phyloP scores from a whole-genome alignment of 2,797 vertebrate species.

The Catamblyrhynchus diadema region DNA sequence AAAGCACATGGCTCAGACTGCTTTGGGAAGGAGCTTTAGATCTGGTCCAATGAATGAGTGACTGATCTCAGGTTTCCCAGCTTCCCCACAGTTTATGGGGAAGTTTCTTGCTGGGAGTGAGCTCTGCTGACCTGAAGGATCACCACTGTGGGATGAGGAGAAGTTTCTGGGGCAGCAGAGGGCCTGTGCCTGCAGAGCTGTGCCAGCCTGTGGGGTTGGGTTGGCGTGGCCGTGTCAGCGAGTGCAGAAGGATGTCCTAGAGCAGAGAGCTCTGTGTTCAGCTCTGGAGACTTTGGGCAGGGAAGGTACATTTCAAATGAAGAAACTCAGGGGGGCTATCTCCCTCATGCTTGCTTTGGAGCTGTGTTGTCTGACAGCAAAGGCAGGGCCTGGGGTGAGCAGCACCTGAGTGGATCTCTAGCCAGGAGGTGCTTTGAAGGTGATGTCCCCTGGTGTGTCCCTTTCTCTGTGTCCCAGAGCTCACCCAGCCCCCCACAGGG shows the following conservation, averaged over 20 bases:
- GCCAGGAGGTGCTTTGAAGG: neutral
- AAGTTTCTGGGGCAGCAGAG: neutral
- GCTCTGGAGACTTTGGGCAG: neutral
- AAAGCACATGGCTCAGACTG: rapidly evolving
- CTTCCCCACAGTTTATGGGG: neutral
- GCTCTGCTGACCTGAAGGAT: rapidly evolving
- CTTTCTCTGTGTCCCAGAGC: neutral
- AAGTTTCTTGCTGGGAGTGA: neutral
- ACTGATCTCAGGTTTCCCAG: neutral
- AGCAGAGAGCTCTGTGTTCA: neutral
- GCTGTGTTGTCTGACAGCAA: rapidly evolving
- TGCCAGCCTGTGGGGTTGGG: neutral
- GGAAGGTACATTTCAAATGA: neutral
- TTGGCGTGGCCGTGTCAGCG: rapidly evolving
- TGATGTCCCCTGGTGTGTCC: neutral
- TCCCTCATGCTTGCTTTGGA: neutral
- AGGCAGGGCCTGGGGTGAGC: neutral
- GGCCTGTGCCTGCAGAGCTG: neutral
- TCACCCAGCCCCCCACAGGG: neutral
- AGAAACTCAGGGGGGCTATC: rapidly evolving
- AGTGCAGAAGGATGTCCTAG: neutral
- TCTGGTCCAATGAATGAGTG: neutral
- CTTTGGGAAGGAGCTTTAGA: neutral
- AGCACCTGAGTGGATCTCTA: neutral
- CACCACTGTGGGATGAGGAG: neutral